Conservation (phyloP, 2,888 invertebrate species). For the Drosophila putrida region DNA sequence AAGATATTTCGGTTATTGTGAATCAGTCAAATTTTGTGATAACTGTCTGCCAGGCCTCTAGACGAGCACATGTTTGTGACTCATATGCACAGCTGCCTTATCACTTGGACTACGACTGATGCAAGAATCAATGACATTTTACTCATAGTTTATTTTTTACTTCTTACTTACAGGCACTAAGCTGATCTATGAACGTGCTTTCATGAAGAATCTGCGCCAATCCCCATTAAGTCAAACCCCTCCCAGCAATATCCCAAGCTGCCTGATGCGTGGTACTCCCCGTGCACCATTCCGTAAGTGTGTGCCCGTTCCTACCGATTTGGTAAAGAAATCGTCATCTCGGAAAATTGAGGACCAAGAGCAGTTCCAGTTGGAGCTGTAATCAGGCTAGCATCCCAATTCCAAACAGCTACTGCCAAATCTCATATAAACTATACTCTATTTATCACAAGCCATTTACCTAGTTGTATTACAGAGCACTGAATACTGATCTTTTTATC, state of each 20-base stretch:
- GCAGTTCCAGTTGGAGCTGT: conserved; percentile 85
- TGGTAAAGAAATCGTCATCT: conserved; percentile 74
- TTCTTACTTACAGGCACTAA: conserved; percentile 91
- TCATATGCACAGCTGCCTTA: conserved; percentile 60
- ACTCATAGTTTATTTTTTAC: conserved; percentile 17
- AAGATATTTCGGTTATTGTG: conserved; percentile 28
- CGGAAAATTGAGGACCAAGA: conserved; percentile 84
- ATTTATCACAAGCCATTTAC: conserved; percentile 31
- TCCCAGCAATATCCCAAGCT: conserved; percentile 93
- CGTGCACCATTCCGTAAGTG: conserved; percentile 85
- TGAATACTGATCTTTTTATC: conserved; percentile 29
- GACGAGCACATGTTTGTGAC: conserved; percentile 88
- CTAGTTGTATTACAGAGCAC: conserved; percentile 40
- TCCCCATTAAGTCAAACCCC: conserved; percentile 96
- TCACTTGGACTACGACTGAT: conserved; percentile 79
- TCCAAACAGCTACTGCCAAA: conserved; percentile 68
- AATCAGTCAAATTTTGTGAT: conserved; percentile 51
- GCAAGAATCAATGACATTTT: conserved; percentile 28
- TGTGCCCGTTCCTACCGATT: conserved; percentile 79
- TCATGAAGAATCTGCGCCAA: conserved; percentile 94
- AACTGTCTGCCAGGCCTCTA: conserved; percentile 7
- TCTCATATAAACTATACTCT: conserved; percentile 30
- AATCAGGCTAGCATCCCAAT: conserved; percentile 40
- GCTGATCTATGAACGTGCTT: conserved; percentile 95
- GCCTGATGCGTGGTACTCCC: conserved; percentile 88